phyloP scores from a whole-genome alignment of 2,113 vertebrate species.

The Psilopsiagon aurifrons region DNA sequence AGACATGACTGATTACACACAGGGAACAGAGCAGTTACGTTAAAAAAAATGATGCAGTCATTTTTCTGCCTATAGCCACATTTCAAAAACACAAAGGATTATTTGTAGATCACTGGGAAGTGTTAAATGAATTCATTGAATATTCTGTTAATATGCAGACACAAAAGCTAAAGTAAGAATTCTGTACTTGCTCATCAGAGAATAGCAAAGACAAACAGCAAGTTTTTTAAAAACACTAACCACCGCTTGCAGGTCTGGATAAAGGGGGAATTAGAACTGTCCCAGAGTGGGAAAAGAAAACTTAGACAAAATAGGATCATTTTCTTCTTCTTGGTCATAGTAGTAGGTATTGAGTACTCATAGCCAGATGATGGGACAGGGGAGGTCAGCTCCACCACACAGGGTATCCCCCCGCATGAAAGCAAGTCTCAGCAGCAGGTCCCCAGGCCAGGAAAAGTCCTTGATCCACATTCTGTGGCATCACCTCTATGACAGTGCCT shows the following conservation, averaged over 20 bases:
- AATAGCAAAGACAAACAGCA: conserved; percentile 31
- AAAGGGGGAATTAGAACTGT: neutral
- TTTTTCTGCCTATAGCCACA: conserved; percentile 54
- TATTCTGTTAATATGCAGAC: conserved; percentile 58
- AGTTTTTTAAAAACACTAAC: neutral
- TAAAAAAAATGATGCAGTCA: conserved; percentile 51
- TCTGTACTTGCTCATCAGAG: conserved; percentile 39
- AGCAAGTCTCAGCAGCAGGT: neutral
- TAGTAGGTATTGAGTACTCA: neutral
- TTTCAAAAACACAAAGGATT: conserved; percentile 66
- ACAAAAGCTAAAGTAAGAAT: conserved; percentile 41
- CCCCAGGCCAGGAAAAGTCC: neutral
- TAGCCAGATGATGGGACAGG: neutral
- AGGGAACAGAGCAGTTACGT: conserved; percentile 44
- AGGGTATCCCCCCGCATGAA: neutral
- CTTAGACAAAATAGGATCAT: neutral
- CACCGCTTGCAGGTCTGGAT: neutral
- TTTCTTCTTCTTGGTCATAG: neutral
- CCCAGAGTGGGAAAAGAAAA: neutral
- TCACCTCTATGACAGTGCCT: neutral
- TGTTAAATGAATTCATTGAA: conserved; percentile 68
- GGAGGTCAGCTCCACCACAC: neutral
- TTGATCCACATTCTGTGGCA: neutral
- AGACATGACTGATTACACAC: conserved; percentile 54
- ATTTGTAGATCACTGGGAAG: conserved; percentile 66